A percentile compares a stretch with the other conserved stretches of the same genome.
These are phyloP conservation scores for Athalia cordata DNA, from an alignment of 2,888 invertebrate genomes.

Conservation along the genomic window DNA sequence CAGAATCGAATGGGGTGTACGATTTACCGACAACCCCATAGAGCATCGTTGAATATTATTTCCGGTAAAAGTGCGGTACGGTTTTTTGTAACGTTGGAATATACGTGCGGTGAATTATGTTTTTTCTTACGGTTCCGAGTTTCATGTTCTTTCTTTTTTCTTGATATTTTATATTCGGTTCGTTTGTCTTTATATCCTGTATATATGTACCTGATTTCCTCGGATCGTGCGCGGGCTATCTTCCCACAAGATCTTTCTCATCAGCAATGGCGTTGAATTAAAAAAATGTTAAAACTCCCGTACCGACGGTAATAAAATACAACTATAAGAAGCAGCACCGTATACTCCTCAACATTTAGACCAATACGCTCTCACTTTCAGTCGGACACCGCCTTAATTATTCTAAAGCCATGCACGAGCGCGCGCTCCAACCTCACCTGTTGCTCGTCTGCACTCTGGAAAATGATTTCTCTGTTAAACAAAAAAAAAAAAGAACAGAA, in stretches of 20 bases:
- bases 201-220: background rate
- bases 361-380: conserved; percentile 34
- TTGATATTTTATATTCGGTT: background rate
- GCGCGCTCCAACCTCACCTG: conserved; percentile 24
- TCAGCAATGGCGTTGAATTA: conserved; percentile 32
- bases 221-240: conserved; percentile 15
- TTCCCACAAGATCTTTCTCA: background rate
- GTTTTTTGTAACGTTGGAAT: no score
- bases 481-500: background rate
- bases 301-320: background rate
- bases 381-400: conserved; percentile 28
- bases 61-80: no score
- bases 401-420: conserved; percentile 15
- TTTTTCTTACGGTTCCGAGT: no score
- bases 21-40: no score
- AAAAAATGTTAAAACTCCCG: conserved; percentile 1
- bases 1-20: no score
- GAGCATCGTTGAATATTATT: no score
- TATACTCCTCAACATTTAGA: background rate
- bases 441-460: conserved; percentile 10
- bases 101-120: no score
- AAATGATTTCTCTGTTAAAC: background rate
- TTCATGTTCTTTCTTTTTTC: background rate
- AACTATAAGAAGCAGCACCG: background rate
- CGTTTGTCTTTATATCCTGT: background rate